Conservation (phyloP, 53 echinoderm and acorn worm genomes). For the Holothuria leucospilota region DNA sequence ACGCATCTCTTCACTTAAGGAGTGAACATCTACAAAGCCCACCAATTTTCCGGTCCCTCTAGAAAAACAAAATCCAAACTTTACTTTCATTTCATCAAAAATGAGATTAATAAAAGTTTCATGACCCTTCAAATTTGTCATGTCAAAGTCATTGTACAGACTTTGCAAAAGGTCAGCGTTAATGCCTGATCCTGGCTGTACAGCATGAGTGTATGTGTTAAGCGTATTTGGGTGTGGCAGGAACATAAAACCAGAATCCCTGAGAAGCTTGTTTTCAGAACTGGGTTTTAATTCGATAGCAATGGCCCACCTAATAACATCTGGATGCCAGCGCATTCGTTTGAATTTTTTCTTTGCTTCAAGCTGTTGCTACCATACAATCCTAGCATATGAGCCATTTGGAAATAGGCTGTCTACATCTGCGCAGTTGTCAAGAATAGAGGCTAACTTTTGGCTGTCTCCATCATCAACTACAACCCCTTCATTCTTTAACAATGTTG, state of each 20-base stretch:
- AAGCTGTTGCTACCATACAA: constrained; percentile 13
- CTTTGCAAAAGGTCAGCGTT: neutral
- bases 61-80: neutral
- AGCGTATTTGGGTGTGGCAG: constrained; percentile 23
- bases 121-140: neutral
- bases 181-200: neutral
- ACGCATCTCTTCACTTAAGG: neutral
- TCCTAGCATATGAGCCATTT: neutral
- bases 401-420: too few relatives aligned
- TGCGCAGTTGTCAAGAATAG: too few relatives aligned
- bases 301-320: neutral
- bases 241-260: neutral
- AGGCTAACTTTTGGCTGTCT: too few relatives aligned
- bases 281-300: neutral
- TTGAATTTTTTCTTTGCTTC: neutral
- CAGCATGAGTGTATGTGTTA: constrained; percentile 4
- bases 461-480: too few relatives aligned
- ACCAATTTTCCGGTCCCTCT: neutral
- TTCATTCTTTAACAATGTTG: too few relatives aligned
- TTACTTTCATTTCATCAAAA: constrained; percentile 38
- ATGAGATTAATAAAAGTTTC: neutral
- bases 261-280: neutral
- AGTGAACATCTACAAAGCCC: constrained; percentile 1
- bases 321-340: constrained; percentile 27
- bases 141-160: neutral